These are phyloP conservation scores for Pipistrellus pipistrellus DNA, from an alignment of 2,797 vertebrate species.

Conservation along the genomic window DNA sequence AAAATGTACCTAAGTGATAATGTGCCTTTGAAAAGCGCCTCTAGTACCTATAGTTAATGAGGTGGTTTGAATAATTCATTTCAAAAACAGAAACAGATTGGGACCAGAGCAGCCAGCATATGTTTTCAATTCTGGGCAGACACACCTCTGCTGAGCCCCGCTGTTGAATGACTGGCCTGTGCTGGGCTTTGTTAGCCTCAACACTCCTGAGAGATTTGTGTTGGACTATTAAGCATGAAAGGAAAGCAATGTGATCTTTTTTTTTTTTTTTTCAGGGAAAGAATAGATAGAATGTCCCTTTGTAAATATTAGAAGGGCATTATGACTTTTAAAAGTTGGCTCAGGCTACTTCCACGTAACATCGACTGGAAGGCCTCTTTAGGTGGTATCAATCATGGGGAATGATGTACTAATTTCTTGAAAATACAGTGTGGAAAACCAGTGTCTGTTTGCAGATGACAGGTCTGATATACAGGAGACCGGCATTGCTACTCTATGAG, in stretches of 20 bases:
- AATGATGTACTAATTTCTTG: slow-evolving; percentile 50
- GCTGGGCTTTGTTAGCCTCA: slow-evolving; percentile 48
- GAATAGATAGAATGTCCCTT: slow-evolving; percentile 70
- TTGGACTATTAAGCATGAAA: slow-evolving; percentile 58
- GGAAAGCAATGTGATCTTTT: slow-evolving; percentile 39
- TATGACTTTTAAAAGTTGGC: slow-evolving; percentile 71
- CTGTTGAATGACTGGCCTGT: background rate
- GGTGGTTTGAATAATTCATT: slow-evolving; percentile 30
- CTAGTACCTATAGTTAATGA: background rate
- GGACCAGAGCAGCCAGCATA: background rate
- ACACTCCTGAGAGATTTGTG: slow-evolving; percentile 65
- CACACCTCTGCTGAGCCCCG: background rate
- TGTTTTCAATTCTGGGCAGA: slow-evolving; percentile 48
- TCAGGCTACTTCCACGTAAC: slow-evolving; percentile 14
- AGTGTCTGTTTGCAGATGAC: slow-evolving; percentile 1
- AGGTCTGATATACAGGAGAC: slow-evolving; percentile 3
- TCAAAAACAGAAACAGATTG: background rate
- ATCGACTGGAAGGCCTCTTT: background rate
- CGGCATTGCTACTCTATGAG: slow-evolving; percentile 3
- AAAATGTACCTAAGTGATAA: background rate
- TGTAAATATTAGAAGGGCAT: slow-evolving; percentile 57
- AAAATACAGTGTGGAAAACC: slow-evolving; percentile 62
- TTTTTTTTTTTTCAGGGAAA: slow-evolving; percentile 8
- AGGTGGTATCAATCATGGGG: background rate
- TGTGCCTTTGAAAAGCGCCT: background rate